Conservation (phyloP, 2,797 vertebrate species). For the Gambelia wislizenii region DNA sequence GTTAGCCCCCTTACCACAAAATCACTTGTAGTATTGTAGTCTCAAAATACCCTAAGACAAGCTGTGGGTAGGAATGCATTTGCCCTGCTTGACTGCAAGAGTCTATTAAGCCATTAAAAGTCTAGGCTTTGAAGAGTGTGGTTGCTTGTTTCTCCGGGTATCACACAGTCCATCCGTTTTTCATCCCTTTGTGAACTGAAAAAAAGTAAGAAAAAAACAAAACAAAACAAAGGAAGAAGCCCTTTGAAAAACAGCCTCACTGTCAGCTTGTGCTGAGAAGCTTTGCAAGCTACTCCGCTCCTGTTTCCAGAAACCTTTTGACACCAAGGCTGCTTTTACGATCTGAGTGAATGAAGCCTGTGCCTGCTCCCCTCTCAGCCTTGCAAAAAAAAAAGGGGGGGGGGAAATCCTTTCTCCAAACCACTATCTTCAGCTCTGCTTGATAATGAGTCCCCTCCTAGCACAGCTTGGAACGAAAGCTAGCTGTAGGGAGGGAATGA, state of each 20-base stretch:
- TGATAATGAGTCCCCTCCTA: conserved; percentile 69
- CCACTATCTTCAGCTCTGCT: conserved; percentile 69
- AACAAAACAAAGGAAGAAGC: too few species aligned
- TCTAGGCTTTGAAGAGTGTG: background rate
- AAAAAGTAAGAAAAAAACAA: conserved; percentile 1
- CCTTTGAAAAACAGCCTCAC: conserved; percentile 50
- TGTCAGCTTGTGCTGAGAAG: conserved; percentile 65
- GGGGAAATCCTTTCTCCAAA: conserved; percentile 81
- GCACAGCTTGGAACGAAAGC: conserved; percentile 60
- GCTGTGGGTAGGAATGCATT: background rate
- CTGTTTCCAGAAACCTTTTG: conserved; percentile 80
- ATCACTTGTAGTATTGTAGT: background rate
- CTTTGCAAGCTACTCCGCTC: conserved; percentile 58
- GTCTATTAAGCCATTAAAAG: background rate
- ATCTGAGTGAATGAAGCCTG: conserved; percentile 76
- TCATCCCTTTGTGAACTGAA: conserved; percentile 16
- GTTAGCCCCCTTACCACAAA: background rate
- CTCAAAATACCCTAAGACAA: background rate
- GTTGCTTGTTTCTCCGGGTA: conserved; percentile 24
- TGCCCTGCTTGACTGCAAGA: conserved; percentile 1
- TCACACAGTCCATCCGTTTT: background rate
- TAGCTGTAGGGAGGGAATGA: conserved; percentile 25
- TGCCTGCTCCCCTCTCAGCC: conserved; percentile 77
- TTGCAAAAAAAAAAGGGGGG: conserved; percentile 80
- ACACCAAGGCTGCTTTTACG: conserved; percentile 80